Base-by-base conservation (phyloP, 2,113 vertebrate genomes). In the Nibea coibor region DNA sequence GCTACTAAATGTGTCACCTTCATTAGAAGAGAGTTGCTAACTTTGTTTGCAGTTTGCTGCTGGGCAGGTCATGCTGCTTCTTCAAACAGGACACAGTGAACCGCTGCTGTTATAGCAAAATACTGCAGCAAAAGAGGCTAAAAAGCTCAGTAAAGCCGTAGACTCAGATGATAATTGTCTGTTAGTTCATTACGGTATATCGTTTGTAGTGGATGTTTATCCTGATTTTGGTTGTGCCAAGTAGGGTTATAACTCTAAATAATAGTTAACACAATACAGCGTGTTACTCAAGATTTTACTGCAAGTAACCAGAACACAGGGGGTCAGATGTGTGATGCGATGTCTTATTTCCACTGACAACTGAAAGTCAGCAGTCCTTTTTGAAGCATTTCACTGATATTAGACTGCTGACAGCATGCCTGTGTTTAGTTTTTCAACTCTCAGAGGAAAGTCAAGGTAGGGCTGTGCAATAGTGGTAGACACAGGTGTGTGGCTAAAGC, bases 381-480 rank as follows among this genome's bases (percentile, higher is more conserved):
- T 70, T 42, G 19, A 69, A 56, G 64, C 57, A 39, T 71, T 26
- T 51, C 51, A 10, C 10, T 8, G 67, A 31, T 54, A 66, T n/a
- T 22, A 1, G 12, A 9, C 58, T 1, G 28, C n/a, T 58, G 59
- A 65, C 67, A 43, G 12, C 50, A 45, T 57, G 72, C 19, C 43
- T 47, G 24, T 54, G 72, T 22, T 74, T 42, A 22, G 45, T 31
- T 75, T 53, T 61, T 56, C 1, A 50, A 31, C 53, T 61, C 56
- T 54, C 6, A 24, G 75, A 48, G 63, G n/a, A 56, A 22, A 20
- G 17, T 72, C 10, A 42, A 48, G 5, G 50, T 50, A 43, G 51
- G 11, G 58, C 80, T 75, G 62, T 70, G 53, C 45, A 85, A 71
- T 17, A 66, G 19, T 64, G 31, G 47, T 66, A 56, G 22, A 68